Evolutionary conservation across 2,113 vertebrate species (phyloP), one percentile per base, ranked within the genome.

Genomic region (Dendrocopos noguchii): DNA sequence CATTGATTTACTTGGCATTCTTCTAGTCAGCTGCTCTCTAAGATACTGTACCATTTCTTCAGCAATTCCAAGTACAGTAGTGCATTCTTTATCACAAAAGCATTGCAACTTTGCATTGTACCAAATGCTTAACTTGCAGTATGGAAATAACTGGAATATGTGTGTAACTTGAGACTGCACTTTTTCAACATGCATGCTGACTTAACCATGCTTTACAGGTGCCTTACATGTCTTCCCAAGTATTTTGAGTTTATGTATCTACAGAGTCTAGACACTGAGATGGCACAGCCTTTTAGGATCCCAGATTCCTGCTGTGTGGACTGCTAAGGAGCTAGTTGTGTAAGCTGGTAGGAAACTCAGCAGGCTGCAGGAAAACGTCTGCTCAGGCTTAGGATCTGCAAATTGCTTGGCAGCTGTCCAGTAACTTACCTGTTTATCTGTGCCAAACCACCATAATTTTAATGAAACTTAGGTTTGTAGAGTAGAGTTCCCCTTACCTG

Each of bases 21-120:
- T 85, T 73, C 61, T 74, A 56, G 72, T 79, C 80, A 93, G 31
- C 86, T 88, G 53, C 74, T 88, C 34, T 84, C 20, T 90, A 56
- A 52, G 52, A 90, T 84, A 84, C 53, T 84, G 17, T 60, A n/a
- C 50, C n/a, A 71, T 75, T 55, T 80, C 53, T 83, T 91, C 73
- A 61, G 70, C 50, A 66, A 3, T 84, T 81, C 39, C 28, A 88
- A 92, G 71, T 87, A 81, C 61, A 50, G 52, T 80, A 90, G 46
- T 78, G 67, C n/a, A 47, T 56, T 80, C 39, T 80, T 13, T 68
- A 6, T 55, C 64, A 78, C 33, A 82, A 46, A 91, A 91, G 44
- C 28, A 52, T 65, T 81, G 36, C 46, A 47, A 56, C 52, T 82
- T 85, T 25, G 52, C 71, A 2, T 10, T 66, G 47, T 76, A 46